Evolutionary conservation across 2,797 vertebrate species (phyloP), one percentile per base, ranked within the genome.

Genomic region (Pampus argenteus): DNA sequence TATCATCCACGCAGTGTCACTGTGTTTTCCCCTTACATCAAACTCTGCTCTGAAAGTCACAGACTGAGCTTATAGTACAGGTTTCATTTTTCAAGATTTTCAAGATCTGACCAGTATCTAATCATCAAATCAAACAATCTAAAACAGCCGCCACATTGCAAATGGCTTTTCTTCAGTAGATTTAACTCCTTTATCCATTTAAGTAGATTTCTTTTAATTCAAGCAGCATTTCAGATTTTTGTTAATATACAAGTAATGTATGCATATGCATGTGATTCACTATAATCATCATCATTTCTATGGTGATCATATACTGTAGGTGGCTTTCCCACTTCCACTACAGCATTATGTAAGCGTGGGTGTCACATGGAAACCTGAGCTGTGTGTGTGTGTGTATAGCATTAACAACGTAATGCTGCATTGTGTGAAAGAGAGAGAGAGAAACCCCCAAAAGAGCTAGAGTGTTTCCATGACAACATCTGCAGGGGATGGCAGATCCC

Each of bases 391-490:
- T n/a, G 66, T 76, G 76, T 85, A 56, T 77, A 86, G 74, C 74
- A 86, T 89, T 89, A 84, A 87, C 87, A 82, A 85, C 88, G 82
- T 83, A 83, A 83, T 88, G 74, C 87, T 88, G 89, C 87, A 90
- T 84, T 84, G 81, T 83, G 74, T 76, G 71, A 74, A 58, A 58
- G 58, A 67, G 67, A 74, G 71, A 72, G 64, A 84, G 69, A 76
- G 87, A 90, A 42, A 83, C 67, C 69, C 84, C 92, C 80, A 90
- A 85, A 92, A 87, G 87, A 91, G 74, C 79, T 38, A 2, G 62
- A 79, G 83, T 74, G 92, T 95, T 94, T 88, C 94, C 92, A 94
- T 94, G 93, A 92, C 92, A 94, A 94, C 94, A 91, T 93, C 90
- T 92, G 93, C 91, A 93, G 79, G 89, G 86, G 90, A 87, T 89